Evolutionary conservation across 53 echinoderm and acorn worm genomes (phyloP).

Genomic region (Temnopleurus reevesii): DNA sequence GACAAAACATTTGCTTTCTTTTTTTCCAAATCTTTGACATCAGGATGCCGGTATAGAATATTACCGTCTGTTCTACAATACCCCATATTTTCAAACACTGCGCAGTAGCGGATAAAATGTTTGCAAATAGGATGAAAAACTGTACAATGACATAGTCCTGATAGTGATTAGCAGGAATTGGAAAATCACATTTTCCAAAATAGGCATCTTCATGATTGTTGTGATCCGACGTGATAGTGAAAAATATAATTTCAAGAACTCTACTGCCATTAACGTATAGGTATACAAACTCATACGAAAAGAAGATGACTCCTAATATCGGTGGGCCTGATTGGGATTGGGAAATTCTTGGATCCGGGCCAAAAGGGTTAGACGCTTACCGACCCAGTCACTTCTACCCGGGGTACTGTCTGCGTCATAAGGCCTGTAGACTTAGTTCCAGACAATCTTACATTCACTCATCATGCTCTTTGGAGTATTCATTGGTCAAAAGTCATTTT

Average conservation of each 20-base stretch:
- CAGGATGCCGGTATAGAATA: not conserved
- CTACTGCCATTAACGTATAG: not conserved
- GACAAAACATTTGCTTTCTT: not conserved
- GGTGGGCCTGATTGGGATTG: not conserved
- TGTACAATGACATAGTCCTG: not conserved
- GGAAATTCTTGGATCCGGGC: conserved; percentile 16
- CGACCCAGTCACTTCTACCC: conserved; percentile 32
- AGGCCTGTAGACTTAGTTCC: too few relatives aligned
- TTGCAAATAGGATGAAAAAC: not conserved
- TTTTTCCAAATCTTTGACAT: not conserved
- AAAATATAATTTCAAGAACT: not conserved
- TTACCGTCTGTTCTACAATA: not conserved
- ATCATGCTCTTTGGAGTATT: too few relatives aligned
- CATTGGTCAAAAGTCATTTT: too few relatives aligned
- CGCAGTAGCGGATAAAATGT: not conserved
- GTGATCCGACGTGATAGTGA: not conserved
- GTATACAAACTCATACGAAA: not conserved
- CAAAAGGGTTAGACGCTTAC: conserved; percentile 21
- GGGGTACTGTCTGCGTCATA: not conserved
- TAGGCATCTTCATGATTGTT: not conserved
- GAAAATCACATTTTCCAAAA: too few relatives aligned
- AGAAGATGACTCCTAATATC: not conserved
- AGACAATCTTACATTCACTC: too few relatives aligned
- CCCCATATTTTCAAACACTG: not conserved
- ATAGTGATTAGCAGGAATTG: not conserved